Percentiles rank a stretch among this genome's conserved stretches.
These are phyloP conservation scores for Pandemis cinnamomeana DNA, from an alignment of 2,888 invertebrate species.

Conservation along the genomic window DNA sequence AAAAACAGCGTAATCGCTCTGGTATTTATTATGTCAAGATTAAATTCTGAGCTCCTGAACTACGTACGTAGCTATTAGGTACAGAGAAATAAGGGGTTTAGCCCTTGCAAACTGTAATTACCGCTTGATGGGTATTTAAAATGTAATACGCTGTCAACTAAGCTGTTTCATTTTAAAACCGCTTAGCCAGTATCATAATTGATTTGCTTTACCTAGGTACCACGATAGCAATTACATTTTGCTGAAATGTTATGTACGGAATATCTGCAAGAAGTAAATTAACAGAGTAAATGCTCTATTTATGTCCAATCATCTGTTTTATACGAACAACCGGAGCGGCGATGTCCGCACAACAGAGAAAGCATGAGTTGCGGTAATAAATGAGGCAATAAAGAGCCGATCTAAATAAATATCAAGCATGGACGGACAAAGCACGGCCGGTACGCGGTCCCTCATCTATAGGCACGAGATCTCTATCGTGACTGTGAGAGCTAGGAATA, in stretches of 20 bases:
- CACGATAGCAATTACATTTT: constrained; percentile 36
- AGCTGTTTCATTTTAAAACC: constrained; percentile 40
- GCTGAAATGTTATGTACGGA: constrained; percentile 12
- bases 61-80: constrained; percentile 51
- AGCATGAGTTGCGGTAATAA: constrained; percentile 59
- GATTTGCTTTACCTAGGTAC: constrained; percentile 23
- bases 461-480: constrained; percentile 33
- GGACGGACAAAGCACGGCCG: constrained; percentile 46
- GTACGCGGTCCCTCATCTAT: constrained; percentile 16
- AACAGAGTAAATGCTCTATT: constrained; percentile 55
- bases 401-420: constrained; percentile 55
- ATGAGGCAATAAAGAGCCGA: constrained; percentile 59
- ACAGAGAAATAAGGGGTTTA: constrained; percentile 48
- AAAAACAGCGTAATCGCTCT: constrained; percentile 55
- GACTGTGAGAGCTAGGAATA: constrained; percentile 12
- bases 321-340: constrained; percentile 47
- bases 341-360: constrained; percentile 59
- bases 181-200: constrained; percentile 20
- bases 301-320: constrained; percentile 49
- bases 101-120: constrained; percentile 30
- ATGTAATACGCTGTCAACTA: constrained; percentile 32
- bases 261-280: constrained; percentile 45
- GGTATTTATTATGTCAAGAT: constrained; percentile 57
- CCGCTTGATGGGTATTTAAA: constrained; percentile 39
- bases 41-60: constrained; percentile 53